These are phyloP conservation scores for Setipinna tenuifilis DNA, from an alignment of 2,797 vertebrate species.

Conservation along the genomic window DNA sequence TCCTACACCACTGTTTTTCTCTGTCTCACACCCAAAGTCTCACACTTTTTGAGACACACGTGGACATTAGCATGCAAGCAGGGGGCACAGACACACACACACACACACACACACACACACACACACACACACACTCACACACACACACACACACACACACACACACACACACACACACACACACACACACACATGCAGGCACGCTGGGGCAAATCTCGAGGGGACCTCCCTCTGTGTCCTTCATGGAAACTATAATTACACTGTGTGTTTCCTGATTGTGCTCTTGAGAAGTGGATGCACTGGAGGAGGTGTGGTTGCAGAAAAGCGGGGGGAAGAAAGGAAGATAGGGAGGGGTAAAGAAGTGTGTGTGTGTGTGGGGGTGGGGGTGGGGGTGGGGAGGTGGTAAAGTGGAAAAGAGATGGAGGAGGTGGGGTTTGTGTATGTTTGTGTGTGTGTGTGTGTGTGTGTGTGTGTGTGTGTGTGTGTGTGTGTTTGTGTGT, in stretches of 20 bases:
- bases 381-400: background rate
- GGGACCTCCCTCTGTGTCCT: slow-evolving; percentile 53
- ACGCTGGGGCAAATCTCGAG: slow-evolving; percentile 41
- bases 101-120: slow-evolving; percentile 24
- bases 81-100: background rate
- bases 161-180: slow-evolving; percentile 25
- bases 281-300: slow-evolving; percentile 50
- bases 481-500: no score
- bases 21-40: slow-evolving; percentile 4
- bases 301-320: slow-evolving; percentile 32
- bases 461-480: no score
- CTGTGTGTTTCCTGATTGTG: slow-evolving; percentile 47
- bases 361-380: background rate
- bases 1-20: background rate
- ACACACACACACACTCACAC: background rate
- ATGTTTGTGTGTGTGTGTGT: no score
- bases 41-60: background rate
- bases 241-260: slow-evolving; percentile 63
- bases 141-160: background rate
- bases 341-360: background rate
- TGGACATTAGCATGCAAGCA: slow-evolving; percentile 7
- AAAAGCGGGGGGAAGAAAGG: background rate
- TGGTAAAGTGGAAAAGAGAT: no score
- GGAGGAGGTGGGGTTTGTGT: no score
- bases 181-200: slow-evolving; percentile 34